Evolutionary conservation across 2,888 invertebrate species (phyloP).

Genomic region (Caenorhabditis auriculariae): DNA sequence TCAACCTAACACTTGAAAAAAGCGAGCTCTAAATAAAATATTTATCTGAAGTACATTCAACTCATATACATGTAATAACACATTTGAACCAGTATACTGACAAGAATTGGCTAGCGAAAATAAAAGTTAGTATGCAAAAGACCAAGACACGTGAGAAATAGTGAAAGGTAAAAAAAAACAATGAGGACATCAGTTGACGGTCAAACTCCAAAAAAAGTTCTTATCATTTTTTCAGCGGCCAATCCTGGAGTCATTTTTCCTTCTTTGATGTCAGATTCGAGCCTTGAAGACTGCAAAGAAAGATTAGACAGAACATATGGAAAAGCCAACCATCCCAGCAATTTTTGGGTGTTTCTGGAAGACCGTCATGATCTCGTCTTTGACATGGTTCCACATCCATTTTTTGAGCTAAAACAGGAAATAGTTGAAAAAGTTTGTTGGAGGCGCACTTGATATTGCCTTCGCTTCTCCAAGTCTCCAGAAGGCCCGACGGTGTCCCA

Average conservation of each 20-base stretch:
- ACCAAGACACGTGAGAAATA: conserved; percentile 2
- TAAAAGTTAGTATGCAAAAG: conserved; percentile 10
- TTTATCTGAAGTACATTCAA: too few relatives aligned
- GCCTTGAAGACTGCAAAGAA: conserved; percentile 24
- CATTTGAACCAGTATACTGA: too few relatives aligned
- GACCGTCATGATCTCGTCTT: conserved; percentile 46
- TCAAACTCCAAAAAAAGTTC: conserved; percentile 40
- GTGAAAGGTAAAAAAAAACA: neutral
- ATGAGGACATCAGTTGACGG: neutral
- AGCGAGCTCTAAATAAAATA: too few relatives aligned
- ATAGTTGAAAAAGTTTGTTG: neutral
- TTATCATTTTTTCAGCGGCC: conserved; percentile 46
- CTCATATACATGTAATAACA: too few relatives aligned
- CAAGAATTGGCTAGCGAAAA: too few relatives aligned
- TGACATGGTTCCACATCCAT: conserved; percentile 54
- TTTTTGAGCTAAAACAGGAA: conserved; percentile 19
- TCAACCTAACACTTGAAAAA: too few relatives aligned
- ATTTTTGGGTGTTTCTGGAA: conserved; percentile 45
- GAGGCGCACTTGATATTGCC: conserved; percentile 26
- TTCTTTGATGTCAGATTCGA: conserved; percentile 32
- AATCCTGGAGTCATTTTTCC: conserved; percentile 46
- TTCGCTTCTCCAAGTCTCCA: conserved; percentile 28
- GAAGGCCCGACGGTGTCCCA: conserved; percentile 43
- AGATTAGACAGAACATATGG: neutral
- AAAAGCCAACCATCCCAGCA: conserved; percentile 19